Evolutionary conservation across 2,797 vertebrate genomes (phyloP), one percentile per base, ranked within the genome.

Genomic region (Xyrichtys novacula): DNA sequence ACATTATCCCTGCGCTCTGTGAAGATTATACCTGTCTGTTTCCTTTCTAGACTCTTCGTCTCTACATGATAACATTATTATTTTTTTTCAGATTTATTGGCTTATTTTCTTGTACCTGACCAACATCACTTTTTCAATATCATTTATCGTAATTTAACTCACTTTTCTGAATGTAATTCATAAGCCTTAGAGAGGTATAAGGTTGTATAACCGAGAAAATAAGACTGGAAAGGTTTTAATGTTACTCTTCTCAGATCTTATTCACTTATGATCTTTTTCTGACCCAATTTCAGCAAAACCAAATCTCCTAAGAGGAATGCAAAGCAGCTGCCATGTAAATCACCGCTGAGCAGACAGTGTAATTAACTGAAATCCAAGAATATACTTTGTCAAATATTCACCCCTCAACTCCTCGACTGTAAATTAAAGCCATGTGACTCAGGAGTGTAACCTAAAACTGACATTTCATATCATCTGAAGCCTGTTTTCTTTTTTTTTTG

Each of bases 311-410:
- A 23, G 19, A 67, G 40, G 67, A 81, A 87, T 69, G 70, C 34
- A 34, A 46, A 52, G 14, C 20, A 2, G 23, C 72, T 71, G 73
- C 72, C 75, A 71, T 77, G 14, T 48, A 54, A 57, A 53, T 65
- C 64, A 59, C 69, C 66, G 6, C 54, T 16, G 71, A 64, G 65
- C 65, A 58, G 43, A 57, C 65, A 23, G 23, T 55, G 61, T 54
- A 71, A 83, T 80, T 75, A 76, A 74, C 16, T 72, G 74, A 80
- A 71, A 85, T 60, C 49, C 50, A 79, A 83, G 74, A 78, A 58
- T 44, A 52, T 19, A 58, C 44, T 65, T 76, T 76, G 73, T 75
- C 65, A 76, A 74, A 73, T 66, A 70, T 71, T 78, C 49, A 38
- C 76, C 62, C 55, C 49, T 66, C 56, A 22, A 50, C 70, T 71